Evolutionary conservation across 1,140 invertebrate genomes (phyloP).

Genomic region (Halesus radiatus): DNA sequence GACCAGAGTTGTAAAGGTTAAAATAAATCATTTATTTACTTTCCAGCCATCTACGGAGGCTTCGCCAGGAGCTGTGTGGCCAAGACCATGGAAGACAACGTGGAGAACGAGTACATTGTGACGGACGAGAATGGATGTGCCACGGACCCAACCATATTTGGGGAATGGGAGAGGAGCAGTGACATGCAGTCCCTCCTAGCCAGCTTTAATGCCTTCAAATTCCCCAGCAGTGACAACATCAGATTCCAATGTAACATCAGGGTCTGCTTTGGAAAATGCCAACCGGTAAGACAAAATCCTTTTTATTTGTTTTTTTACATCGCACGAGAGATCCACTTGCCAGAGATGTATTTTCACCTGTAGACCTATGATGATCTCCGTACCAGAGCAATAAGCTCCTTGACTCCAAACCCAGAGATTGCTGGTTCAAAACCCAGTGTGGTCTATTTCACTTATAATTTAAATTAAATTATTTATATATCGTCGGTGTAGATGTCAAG

Average conservation of each 20-base stretch:
- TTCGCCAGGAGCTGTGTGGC: conserved; percentile 94
- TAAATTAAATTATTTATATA: too few species aligned
- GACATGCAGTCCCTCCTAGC: conserved; percentile 87
- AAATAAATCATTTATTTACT: conserved; percentile 31
- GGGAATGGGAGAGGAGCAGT: conserved; percentile 91
- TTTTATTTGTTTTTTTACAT: too few species aligned
- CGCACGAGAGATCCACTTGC: too few species aligned
- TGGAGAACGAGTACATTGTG: conserved; percentile 92
- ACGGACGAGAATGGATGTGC: conserved; percentile 96
- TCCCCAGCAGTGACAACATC: conserved; percentile 94
- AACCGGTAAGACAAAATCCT: conserved; percentile 79
- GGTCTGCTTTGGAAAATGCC: conserved; percentile 95
- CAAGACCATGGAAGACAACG: conserved; percentile 90
- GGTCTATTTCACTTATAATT: too few species aligned
- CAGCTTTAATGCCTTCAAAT: conserved; percentile 95
- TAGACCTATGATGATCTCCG: too few species aligned
- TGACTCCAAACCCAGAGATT: too few species aligned
- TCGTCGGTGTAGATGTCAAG: too few species aligned
- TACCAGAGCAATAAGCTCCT: too few species aligned
- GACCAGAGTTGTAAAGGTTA: too few species aligned
- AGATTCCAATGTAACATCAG: conserved; percentile 96
- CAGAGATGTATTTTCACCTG: too few species aligned
- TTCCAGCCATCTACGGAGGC: conserved; percentile 92
- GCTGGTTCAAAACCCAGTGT: too few species aligned
- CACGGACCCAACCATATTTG: conserved; percentile 92